Base-by-base conservation (phyloP, 2,797 vertebrate genomes). In the Alfaro cultratus region DNA sequence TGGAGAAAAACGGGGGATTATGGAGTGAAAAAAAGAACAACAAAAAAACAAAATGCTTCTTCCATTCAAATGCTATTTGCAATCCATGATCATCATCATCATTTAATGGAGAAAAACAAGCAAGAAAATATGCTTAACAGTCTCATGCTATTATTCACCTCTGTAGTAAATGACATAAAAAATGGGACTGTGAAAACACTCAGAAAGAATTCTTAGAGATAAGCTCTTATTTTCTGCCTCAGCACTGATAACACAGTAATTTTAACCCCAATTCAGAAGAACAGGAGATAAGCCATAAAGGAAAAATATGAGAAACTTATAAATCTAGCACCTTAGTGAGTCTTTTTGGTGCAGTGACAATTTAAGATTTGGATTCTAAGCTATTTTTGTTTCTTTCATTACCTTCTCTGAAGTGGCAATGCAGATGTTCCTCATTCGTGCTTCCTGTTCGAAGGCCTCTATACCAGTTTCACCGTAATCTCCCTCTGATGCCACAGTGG, bases 401-500 rank as follows among this genome's bases (percentile, higher is more conserved):
- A 95, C 94, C 85, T 99, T 99, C 91, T 99, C 99, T 0, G 99
- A 98, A 0, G 98, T 99, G 81, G 99, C 97, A 0, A 99, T 99
- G 91, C 99, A 99, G 92, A 99, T 99, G 93, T 99, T 99, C 82
- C 98, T 96, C 83, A 97, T 93, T 3, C 98, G 96, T 1, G 98
- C 99, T 76, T 99, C 98, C 87, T 99, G 98, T 89, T 99, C 99
- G 0, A 99, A 99, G 34, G 99, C 98, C 88, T 99, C 99, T 0
- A 99, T 99, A 1, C 99, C 99, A 0, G 99, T 99, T 93, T 99
- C 99, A 0, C 99, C 99, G 0, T 99, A 99, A 92, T 99, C 99
- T 0, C 98, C 99, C 83, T 99, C 99, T 0, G 99, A 99, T 7
- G 99, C 99, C 74, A 99, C 98, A 0, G 99, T 99, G 43, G 98